phyloP scores from a whole-genome alignment of 2,888 invertebrate genomes.

The Pristionchus mayeri region DNA sequence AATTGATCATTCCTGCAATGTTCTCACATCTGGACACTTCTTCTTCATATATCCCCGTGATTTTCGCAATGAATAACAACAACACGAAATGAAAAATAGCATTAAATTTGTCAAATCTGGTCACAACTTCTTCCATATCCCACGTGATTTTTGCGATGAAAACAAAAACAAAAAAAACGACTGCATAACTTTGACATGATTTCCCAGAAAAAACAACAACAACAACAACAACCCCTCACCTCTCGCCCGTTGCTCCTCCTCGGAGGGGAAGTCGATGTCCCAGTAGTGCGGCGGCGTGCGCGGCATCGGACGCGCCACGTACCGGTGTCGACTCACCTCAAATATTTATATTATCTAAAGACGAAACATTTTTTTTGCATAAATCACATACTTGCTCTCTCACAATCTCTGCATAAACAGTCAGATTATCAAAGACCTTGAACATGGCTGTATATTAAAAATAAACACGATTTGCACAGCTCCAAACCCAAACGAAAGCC shows the following conservation, averaged over 20 bases:
- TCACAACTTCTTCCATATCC: neutral
- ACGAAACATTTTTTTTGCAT: no score
- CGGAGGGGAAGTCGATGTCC: conserved; percentile 44
- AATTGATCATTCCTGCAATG: neutral
- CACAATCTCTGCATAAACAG: no score
- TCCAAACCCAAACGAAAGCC: no score
- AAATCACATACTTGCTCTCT: no score
- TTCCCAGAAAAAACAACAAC: no score
- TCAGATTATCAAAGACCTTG: no score
- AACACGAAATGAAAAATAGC: no score
- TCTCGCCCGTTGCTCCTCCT: neutral
- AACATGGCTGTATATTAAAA: no score
- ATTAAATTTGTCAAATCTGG: no score
- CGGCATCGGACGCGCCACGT: conserved; percentile 32
- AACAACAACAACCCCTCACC: neutral
- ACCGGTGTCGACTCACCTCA: conserved; percentile 44
- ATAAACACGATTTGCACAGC: no score
- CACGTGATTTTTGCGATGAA: neutral
- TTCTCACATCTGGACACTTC: neutral
- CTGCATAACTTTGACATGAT: no score
- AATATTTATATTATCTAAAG: neutral
- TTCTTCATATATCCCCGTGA: neutral
- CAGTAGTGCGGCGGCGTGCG: conserved; percentile 45
- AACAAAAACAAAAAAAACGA: neutral
- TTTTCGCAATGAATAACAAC: neutral